Percentiles rank a stretch among this genome's conserved stretches.
These are phyloP conservation scores for Cyprinodon tularosa DNA, from an alignment of 2,113 vertebrate genomes.

Conservation along the genomic window DNA sequence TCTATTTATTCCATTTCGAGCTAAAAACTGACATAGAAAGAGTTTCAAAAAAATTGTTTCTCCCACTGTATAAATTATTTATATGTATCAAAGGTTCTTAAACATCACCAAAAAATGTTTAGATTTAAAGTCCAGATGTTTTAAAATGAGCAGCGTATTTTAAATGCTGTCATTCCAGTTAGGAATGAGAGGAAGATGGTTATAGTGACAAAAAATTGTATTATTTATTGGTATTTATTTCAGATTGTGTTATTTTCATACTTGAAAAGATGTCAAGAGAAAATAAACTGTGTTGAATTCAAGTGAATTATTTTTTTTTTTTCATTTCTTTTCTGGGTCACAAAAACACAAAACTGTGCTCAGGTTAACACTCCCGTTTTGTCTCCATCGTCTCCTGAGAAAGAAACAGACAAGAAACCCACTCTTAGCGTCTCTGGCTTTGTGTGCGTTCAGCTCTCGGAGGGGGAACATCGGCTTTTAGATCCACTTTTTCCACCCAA, in stretches of 20 bases:
- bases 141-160: constrained; percentile 2
- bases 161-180: not conserved
- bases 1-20: not conserved
- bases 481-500: constrained; percentile 54
- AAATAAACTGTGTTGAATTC: constrained; percentile 63
- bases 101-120: not conserved
- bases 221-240: constrained; percentile 75
- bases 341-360: constrained; percentile 9
- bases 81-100: not conserved
- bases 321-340: constrained; percentile 27
- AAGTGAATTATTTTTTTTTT: constrained; percentile 45
- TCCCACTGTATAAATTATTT: not conserved
- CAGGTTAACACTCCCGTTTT: constrained; percentile 38
- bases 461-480: constrained; percentile 54
- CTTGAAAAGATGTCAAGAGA: constrained; percentile 58
- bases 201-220: constrained; percentile 32
- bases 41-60: not conserved
- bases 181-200: not conserved
- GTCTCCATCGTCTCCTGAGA: constrained; percentile 43
- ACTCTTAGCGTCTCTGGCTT: constrained; percentile 55
- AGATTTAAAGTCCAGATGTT: not conserved
- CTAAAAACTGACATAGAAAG: not conserved
- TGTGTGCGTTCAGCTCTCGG: constrained; percentile 41
- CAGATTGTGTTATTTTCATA: constrained; percentile 66
- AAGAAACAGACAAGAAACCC: constrained; percentile 28